A percentile compares a stretch with the other conserved stretches of the same genome.
Evolutionary conservation across 2,113 vertebrate genomes (phyloP).

Genomic region (Neodontobutis hainanensis): DNA sequence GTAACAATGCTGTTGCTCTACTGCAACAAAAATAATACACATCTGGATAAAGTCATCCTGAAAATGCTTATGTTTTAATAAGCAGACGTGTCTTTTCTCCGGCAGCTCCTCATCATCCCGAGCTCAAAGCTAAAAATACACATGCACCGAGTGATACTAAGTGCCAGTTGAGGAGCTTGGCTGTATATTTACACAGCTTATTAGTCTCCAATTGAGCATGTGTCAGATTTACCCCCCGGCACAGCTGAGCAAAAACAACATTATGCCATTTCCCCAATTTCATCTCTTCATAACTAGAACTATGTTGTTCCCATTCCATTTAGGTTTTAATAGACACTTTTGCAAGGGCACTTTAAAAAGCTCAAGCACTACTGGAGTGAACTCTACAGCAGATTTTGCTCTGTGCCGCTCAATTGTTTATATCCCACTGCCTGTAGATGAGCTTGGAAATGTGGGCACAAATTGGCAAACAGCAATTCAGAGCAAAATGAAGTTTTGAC

Average conservation of each 20-base stretch:
- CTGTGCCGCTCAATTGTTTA: conserved; percentile 54
- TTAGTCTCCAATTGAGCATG: conserved; percentile 76
- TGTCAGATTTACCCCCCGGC: conserved; percentile 60
- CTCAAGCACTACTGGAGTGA: conserved; percentile 67
- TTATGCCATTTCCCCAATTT: conserved; percentile 65
- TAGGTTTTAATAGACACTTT: conserved; percentile 71
- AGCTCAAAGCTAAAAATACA: conserved; percentile 56
- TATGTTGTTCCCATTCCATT: conserved; percentile 71
- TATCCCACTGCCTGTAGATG: conserved; percentile 41
- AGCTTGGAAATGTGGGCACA: conserved; percentile 59
- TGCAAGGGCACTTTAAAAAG: conserved; percentile 61
- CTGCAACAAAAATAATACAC: background rate
- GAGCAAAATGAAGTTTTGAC: conserved; percentile 44
- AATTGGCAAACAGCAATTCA: conserved; percentile 40
- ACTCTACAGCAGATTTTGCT: conserved; percentile 66
- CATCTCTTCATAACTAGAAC: conserved; percentile 66
- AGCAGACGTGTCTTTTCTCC: conserved; percentile 21
- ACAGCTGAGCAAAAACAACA: conserved; percentile 69
- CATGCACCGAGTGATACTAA: conserved; percentile 49
- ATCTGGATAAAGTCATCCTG: conserved; percentile 25
- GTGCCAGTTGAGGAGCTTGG: conserved; percentile 55
- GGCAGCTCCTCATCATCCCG: conserved; percentile 28
- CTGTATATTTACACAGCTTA: conserved; percentile 73
- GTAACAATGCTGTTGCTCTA: too few relatives aligned
- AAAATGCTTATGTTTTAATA: conserved; percentile 44